phyloP scores from a whole-genome alignment of 2,888 invertebrate species.

The Venusia cambrica region DNA sequence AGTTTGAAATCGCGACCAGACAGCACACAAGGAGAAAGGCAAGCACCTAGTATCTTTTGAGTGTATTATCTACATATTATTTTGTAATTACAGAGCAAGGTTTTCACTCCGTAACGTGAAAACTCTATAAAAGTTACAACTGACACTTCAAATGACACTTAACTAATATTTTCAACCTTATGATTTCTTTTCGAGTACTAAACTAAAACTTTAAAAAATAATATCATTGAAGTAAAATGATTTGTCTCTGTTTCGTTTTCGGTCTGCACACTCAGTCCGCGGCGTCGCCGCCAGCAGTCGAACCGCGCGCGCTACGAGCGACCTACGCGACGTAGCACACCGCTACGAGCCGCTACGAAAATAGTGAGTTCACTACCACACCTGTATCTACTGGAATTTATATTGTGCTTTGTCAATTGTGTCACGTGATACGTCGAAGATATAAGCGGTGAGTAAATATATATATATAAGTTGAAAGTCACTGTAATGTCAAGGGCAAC shows the following conservation, averaged over 20 bases:
- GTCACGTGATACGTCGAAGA: slow-evolving; percentile 40
- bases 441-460: slow-evolving; percentile 52
- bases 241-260: slow-evolving; percentile 26
- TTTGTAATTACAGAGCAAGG: no score
- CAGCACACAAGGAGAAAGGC: no score
- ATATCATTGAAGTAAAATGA: slow-evolving; percentile 15
- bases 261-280: slow-evolving; percentile 59
- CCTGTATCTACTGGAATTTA: slow-evolving; percentile 42
- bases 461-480: slow-evolving; percentile 44
- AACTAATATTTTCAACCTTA: no score
- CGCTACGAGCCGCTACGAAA: slow-evolving; percentile 37
- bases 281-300: slow-evolving; percentile 64
- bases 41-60: no score
- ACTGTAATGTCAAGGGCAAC: slow-evolving; percentile 73
- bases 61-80: no score
- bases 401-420: slow-evolving; percentile 36
- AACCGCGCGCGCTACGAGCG: slow-evolving; percentile 66
- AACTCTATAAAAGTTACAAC: no score
- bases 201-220: no score
- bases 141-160: no score
- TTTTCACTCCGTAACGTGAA: no score
- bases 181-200: no score
- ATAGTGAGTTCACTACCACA: slow-evolving; percentile 48
- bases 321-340: slow-evolving; percentile 37
- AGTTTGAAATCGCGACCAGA: no score